Evolutionary conservation across 2,888 invertebrate genomes (phyloP), one percentile per base, ranked within the genome.

Genomic region (Parochlus steinenii): DNA sequence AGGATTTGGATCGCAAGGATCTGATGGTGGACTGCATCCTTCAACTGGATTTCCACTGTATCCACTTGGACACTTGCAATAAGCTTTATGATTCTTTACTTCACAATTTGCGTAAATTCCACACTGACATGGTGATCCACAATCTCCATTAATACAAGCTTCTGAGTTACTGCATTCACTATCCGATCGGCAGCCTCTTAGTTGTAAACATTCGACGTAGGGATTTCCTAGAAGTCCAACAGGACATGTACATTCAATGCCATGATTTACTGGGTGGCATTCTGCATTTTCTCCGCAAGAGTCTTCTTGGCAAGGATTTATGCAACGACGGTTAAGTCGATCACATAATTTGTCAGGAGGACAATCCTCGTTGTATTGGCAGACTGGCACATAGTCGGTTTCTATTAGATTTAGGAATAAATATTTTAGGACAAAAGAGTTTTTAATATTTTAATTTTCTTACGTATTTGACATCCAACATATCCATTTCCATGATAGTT

Each of bases 361-460:
- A 52, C 87, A 89, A 50, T 87, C 86, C 63, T 83, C 85, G 50
- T 87, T 86, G 56, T 83, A 85, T 54, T 86, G 86, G 53, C 87
- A 87, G 33, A 85, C 68, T 44, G 70, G 64, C 46, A 63, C 62
- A 41, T 63, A 55, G 28, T 56, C 54, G 19, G 53, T n/a, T n/a
- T 24, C 24, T 17, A 24, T 22, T 22, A 22, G 10, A 22, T 22
- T 22, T 22, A 22, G 3, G 42, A 39, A 22, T 28, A 31, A 23
- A 19, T n/a, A 26, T 19, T 22, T n/a, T 5, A 12, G 8, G 7
- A 2, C 3, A 14, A 14, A 10, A 11, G 12, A 11, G 15, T 15
- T 11, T 17, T 7, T 11, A 15, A 24, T 33, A 19, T 8, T 8
- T 27, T 19, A 16, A 10, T 45, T 38, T 14, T 37, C 48, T 58